phyloP scores from a whole-genome alignment of 2,888 invertebrate species.

The Mimumesa dahlbomi region DNA sequence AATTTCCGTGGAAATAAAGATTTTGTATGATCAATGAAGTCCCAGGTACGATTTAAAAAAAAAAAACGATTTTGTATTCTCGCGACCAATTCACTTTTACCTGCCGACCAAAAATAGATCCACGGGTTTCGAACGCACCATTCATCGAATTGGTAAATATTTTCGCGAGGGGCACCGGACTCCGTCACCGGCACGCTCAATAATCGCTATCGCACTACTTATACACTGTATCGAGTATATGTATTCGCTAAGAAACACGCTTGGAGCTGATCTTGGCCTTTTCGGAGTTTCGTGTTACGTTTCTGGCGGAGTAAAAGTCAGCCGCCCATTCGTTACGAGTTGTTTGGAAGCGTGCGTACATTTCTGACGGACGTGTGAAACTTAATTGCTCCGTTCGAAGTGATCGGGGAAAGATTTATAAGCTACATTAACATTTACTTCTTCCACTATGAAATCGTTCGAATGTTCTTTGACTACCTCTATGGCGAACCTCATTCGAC shows the following conservation, averaged over 20 bases:
- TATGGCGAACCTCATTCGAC: too few relatives aligned
- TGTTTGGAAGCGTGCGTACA: not conserved
- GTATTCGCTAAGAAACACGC: slow-evolving; percentile 19
- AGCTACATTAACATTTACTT: too few relatives aligned
- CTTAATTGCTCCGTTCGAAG: too few relatives aligned
- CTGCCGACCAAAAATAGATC: slow-evolving; percentile 30
- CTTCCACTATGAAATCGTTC: too few relatives aligned
- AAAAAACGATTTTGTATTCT: slow-evolving; percentile 5
- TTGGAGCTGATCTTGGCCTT: slow-evolving; percentile 28
- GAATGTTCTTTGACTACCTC: too few relatives aligned
- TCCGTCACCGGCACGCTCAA: slow-evolving; percentile 24
- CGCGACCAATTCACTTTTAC: slow-evolving; percentile 4
- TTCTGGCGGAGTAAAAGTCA: not conserved
- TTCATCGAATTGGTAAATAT: slow-evolving; percentile 39
- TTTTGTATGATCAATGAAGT: too few relatives aligned
- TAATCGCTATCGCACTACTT: slow-evolving; percentile 23
- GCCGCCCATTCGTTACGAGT: not conserved
- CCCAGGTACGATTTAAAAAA: too few relatives aligned
- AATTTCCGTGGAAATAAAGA: too few relatives aligned
- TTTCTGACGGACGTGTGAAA: too few relatives aligned
- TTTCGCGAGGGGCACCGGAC: slow-evolving; percentile 35
- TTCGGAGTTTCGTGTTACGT: slow-evolving; percentile 15
- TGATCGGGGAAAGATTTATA: too few relatives aligned
- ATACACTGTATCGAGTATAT: slow-evolving; percentile 11
- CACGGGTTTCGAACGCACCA: slow-evolving; percentile 8